Evolutionary conservation across 2,113 vertebrate genomes (phyloP).

Genomic region (Phasianus colchicus): DNA sequence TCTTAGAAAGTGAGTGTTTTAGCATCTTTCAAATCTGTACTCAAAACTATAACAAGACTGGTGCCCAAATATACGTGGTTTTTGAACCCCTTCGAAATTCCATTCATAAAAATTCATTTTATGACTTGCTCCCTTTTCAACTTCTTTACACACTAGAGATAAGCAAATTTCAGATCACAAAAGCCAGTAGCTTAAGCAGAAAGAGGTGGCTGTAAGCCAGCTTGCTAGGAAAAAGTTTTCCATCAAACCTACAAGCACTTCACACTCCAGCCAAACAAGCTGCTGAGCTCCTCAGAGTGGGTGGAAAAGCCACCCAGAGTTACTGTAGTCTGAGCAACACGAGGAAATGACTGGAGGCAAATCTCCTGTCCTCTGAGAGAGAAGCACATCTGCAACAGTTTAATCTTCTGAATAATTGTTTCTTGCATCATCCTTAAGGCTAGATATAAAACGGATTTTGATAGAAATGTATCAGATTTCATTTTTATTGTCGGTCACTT

Average conservation of each 20-base stretch:
- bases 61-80: background rate
- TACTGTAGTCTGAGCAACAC: rapidly evolving
- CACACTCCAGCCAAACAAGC: background rate
- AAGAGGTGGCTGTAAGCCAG: background rate
- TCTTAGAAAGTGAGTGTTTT: background rate
- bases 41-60: background rate
- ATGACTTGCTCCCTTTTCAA: background rate
- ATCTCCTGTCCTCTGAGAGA: background rate
- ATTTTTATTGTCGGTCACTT: background rate
- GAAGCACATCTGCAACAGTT: conserved; percentile 29
- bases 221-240: background rate
- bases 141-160: background rate
- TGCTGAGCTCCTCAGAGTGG: background rate
- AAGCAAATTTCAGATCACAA: background rate
- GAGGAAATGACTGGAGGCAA: background rate
- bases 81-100: background rate
- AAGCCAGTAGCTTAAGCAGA: background rate
- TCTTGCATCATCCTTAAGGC: background rate
- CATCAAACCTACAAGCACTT: background rate
- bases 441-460: background rate
- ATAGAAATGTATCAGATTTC: background rate
- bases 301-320: conserved; percentile 5
- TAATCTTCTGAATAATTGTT: background rate
- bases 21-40: background rate
- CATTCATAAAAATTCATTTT: background rate